phyloP scores from a whole-genome alignment of 2,888 invertebrate species.

The Polydrusus pterygomalis region DNA sequence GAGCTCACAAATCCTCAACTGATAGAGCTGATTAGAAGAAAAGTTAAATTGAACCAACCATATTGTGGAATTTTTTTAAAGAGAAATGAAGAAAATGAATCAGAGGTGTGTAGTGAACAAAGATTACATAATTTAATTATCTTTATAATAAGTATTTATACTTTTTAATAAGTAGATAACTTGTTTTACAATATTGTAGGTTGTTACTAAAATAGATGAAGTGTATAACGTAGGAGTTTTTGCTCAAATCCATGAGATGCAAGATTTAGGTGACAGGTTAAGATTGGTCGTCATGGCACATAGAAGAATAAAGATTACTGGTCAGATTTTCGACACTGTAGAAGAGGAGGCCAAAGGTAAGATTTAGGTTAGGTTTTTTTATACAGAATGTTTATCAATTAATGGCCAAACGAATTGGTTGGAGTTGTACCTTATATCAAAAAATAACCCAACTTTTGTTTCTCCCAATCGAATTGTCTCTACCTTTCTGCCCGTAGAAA shows the following conservation, averaged over 20 bases:
- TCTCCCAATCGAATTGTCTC: conserved; percentile 6
- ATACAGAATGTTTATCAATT: not conserved
- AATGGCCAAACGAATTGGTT: not conserved
- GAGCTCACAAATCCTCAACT: conserved; percentile 92
- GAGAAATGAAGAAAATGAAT: conserved; percentile 90
- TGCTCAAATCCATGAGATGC: conserved; percentile 98
- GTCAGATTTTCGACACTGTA: conserved; percentile 85
- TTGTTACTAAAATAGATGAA: conserved; percentile 86
- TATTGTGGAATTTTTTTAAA: conserved; percentile 98
- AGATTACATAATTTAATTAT: not conserved
- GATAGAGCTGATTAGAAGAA: conserved; percentile 92
- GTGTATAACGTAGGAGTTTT: conserved; percentile 95
- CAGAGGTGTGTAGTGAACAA: conserved; percentile 74
- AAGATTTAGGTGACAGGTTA: conserved; percentile 93
- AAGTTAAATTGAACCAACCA: conserved; percentile 96
- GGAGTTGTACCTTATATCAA: no score
- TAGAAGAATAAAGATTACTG: conserved; percentile 87
- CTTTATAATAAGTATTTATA: no score
- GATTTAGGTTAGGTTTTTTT: not conserved
- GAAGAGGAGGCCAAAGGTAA: conserved; percentile 74
- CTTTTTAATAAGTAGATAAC: no score
- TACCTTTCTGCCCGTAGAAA: conserved; percentile 58
- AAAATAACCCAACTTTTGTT: not conserved
- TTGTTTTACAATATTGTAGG: conserved; percentile 27
- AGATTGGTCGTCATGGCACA: conserved; percentile 97